Base-by-base conservation (phyloP, 2,113 vertebrate genomes). In the Pterocles orientalis region DNA sequence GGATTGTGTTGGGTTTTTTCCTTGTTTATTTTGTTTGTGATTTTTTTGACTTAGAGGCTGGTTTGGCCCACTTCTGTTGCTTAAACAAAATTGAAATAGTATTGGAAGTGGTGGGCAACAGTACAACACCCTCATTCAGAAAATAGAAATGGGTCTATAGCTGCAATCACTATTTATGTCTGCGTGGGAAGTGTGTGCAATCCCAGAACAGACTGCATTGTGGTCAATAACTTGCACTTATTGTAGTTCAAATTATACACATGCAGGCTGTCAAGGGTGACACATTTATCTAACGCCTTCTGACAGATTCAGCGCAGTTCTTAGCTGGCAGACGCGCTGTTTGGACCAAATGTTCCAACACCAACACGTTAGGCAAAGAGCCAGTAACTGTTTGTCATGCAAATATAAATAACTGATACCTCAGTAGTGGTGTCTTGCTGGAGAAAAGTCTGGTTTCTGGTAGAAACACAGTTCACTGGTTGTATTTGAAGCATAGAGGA, bases 221-320 rank as follows among this genome's bases (percentile, higher is more conserved):
- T 94, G 96, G 96, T 96, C 96, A 97, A 54, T 76, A 65, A 11
- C 88, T 96, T 20, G 10, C 86, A 25, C 88, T 89, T 36, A 45
- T 7, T 64, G 36, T 93, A 86, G 90, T 90, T 95, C 97, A 91
- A 33, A 43, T 82, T 76, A 72, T 87, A 90, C 72, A 96, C 95
- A 97, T 96, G 96, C 96, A 95, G 95, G 69, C 93, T 96, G 91
- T 97, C 94, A 90, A 6, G 82, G 92, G 31, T 97, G 95, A 84
- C 95, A 95, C 97, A 93, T 97, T 96, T 94, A 89, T 97, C 97
- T 97, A 94, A 98, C 95, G 81, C 97, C 97, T 97, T 91, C 91
- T 98, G 98, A 98, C 98, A 98, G 97, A 98, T 98, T 98, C 98
- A 98, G 98, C 83, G 51, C 98, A 98, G 98, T 97, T 97, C 98